Evolutionary conservation across 2,113 vertebrate genomes (phyloP).

Genomic region (Salvelinus alpinus): DNA sequence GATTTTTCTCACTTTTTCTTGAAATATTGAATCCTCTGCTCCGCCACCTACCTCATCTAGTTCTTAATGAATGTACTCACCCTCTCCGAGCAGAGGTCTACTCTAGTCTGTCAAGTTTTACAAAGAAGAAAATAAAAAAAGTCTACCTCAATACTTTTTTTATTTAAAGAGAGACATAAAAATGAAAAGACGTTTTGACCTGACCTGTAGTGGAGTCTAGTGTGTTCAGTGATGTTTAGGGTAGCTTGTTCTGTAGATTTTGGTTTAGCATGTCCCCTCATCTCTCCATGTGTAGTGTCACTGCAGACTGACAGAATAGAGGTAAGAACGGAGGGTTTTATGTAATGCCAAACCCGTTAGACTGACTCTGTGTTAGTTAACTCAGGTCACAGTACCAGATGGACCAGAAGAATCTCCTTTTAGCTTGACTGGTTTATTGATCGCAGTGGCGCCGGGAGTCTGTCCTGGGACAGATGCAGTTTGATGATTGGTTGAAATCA

Average conservation of each 20-base stretch:
- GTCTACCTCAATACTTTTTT: conserved; percentile 78
- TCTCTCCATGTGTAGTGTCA: conserved; percentile 33
- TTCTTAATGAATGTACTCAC: conserved; percentile 96
- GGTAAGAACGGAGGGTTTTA: conserved; percentile 1
- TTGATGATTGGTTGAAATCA: conserved; percentile 12
- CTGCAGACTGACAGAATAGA: conserved; percentile 8
- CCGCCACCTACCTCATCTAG: conserved; percentile 97
- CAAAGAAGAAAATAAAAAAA: conserved; percentile 65
- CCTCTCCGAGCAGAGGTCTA: conserved; percentile 84
- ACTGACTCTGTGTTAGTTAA: conserved; percentile 43
- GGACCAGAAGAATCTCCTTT: conserved; percentile 31
- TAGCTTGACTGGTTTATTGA: conserved; percentile 42
- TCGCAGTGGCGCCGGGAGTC: conserved; percentile 17
- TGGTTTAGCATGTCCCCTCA: conserved; percentile 11
- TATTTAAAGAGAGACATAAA: conserved; percentile 69
- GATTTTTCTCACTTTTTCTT: conserved; percentile 86
- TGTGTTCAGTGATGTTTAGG: conserved; percentile 19
- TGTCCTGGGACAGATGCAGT: conserved; percentile 11
- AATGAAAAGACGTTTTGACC: background rate
- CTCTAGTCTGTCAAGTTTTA: conserved; percentile 89
- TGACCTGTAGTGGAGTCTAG: conserved; percentile 21
- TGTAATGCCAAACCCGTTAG: conserved; percentile 44
- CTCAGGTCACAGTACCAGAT: conserved; percentile 46
- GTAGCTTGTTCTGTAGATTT: conserved; percentile 16
- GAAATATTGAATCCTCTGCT: conserved; percentile 79